Base-by-base conservation (phyloP, 2,113 vertebrate genomes). In the Mugil cephalus region DNA sequence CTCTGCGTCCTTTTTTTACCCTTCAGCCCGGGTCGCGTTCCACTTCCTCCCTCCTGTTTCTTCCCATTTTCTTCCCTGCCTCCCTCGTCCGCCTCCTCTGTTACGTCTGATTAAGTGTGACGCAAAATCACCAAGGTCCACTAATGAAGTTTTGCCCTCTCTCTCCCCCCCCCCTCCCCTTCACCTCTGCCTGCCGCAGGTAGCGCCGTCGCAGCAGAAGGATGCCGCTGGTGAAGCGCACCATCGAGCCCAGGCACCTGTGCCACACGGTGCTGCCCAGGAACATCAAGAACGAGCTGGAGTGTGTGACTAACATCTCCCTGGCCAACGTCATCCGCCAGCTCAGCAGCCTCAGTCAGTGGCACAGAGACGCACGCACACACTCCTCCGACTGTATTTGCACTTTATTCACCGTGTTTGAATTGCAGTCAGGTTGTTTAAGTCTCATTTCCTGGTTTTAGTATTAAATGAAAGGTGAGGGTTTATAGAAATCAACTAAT, bases 271-370 rank as follows among this genome's bases (percentile, higher is more conserved):
- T 94, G 70, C 92, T 99, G 84, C 98, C 98, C 40, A 92, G 96
- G 84, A 95, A 94, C 78, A 95, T 99, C 91, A 98, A 97, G 93
- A 99, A 99, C 64, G 98, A 99, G 89, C 81, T 99, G 92, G 98
- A 99, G 93, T 99, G 98, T 89, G 97, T 99, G 82, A 99, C 98
- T 78, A 99, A 99, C 92, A 95, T 99, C 87, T 99, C 98, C 65
- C 94, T 99, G 92, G 96, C 98, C 93, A 99, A 97, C 89, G 98
- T 99, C 90, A 99, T 99, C 85, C 95, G 98, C 82, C 98, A 99
- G 79, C 95, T 99, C 87, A 98, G 98, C 93, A 99, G 98, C 90
- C 95, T 99, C 80, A 99, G 98, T 99, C 90, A 97, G 98, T 96
- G 91, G 13, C 53, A 56, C 40, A 15, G 1, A 2, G 10, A 62